Base-by-base conservation (phyloP, 53 echinoderm and acorn worm species). In the Luidia sarsii region DNA sequence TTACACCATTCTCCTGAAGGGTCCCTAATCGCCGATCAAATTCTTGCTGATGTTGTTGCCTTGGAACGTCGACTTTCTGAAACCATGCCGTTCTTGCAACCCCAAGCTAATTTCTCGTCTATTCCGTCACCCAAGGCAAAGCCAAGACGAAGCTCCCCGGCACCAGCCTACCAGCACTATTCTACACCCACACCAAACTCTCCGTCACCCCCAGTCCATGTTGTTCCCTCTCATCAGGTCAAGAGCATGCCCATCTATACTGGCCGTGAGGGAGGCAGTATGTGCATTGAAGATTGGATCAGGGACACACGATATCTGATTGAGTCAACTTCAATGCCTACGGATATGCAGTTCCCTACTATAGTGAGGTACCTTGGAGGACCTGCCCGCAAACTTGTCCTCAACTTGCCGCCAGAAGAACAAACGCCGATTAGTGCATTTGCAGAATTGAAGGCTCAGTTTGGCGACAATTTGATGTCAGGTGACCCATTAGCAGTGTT, bases 401-500 rank as follows among this genome's bases (percentile, higher is more conserved):
- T 70, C 2, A 83, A 71, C 31, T 46, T 83, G n/a, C 72, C 35
- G 11, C 15, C 2, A 9, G 2, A 4, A 1, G 35, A 24, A 4
- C 45, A 63, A 3, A 82, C 52, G 1, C 67, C 68, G 18, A 1
- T 0, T 1, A 4, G 7, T 15, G 60, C 77, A 0, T 75, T 75
- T 37, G 38, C 22, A 25, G 77, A 75, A 11, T 16, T 80, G 19
- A 18, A 48, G 33, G 53, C 51, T 2, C 50, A 38, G 33, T 57
- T 56, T 23, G 56, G 75, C 16, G 56, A 59, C 3, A 39, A 11
- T 0, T 35, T 55, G 5, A 29, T 20, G 4, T 20, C 36, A 6
- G 41, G 54, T 15, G 75, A 75, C 16, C 75, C 75, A 2, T 34
- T 75, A 3, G 75, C 75, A 14, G 37, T 32, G 22, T 75, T 75